phyloP scores from a whole-genome alignment of 53 echinoderm and acorn worm species.

The Henricia sp. region DNA sequence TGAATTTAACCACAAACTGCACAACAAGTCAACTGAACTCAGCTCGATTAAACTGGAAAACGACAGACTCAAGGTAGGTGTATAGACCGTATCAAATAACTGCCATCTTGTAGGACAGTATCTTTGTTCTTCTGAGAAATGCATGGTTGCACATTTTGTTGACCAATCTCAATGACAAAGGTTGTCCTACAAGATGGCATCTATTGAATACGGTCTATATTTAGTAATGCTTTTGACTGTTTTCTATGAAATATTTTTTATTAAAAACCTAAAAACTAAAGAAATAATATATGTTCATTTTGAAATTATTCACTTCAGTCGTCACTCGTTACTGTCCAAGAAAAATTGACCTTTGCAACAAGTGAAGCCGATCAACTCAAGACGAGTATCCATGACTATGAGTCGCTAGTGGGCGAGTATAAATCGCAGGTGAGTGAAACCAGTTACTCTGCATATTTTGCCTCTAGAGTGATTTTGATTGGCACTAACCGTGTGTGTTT shows the following conservation, averaged over 20 bases:
- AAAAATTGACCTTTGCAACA: conserved; percentile 84
- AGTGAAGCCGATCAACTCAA: conserved; percentile 85
- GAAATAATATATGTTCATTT: background rate
- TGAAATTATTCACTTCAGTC: conserved; percentile 47
- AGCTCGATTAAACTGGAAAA: conserved; percentile 80
- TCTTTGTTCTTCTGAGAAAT: too few species aligned
- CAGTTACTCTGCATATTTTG: too few species aligned
- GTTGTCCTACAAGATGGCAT: too few species aligned
- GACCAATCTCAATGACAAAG: too few species aligned
- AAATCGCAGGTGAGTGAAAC: conserved; percentile 84
- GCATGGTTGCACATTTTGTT: too few species aligned
- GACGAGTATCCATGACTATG: conserved; percentile 89
- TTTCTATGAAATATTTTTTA: background rate
- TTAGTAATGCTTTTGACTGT: too few species aligned
- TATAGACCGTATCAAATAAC: too few species aligned
- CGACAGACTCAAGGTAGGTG: conserved; percentile 79
- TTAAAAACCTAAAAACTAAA: background rate
- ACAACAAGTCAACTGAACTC: conserved; percentile 71
- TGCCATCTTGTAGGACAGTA: too few species aligned
- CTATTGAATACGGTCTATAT: too few species aligned
- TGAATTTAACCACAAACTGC: conserved; percentile 70
- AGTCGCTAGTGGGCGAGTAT: conserved; percentile 81
- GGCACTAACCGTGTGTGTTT: too few species aligned
- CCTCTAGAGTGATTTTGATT: too few species aligned
- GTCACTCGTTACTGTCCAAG: conserved; percentile 75